A percentile compares a stretch with the other conserved stretches of the same genome.
Evolutionary conservation across 2,113 vertebrate genomes (phyloP).

Genomic region (Grallaria varia): DNA sequence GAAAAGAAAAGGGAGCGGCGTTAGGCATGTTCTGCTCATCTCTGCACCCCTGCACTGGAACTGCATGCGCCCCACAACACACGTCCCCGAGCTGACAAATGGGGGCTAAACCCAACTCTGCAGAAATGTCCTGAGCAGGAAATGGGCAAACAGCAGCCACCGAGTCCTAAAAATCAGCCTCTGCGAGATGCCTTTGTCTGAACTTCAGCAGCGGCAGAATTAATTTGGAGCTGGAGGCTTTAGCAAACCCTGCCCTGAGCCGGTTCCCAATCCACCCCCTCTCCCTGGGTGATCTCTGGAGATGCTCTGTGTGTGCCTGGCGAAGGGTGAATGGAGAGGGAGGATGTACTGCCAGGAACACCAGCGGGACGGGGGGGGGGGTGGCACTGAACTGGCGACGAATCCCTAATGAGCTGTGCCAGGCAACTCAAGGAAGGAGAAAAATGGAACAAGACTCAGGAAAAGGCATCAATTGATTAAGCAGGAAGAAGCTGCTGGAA

Average conservation of each 20-base stretch:
- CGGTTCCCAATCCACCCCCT: not conserved
- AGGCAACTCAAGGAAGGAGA: not conserved
- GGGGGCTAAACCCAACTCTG: not conserved
- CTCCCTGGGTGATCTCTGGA: not conserved
- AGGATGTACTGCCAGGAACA: constrained; percentile 15
- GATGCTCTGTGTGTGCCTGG: not conserved
- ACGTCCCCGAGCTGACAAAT: not conserved
- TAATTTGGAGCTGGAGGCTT: not conserved
- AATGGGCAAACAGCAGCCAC: not conserved
- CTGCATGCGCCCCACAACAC: not conserved
- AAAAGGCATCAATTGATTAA: not conserved
- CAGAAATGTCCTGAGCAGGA: not conserved
- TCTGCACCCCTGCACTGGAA: not conserved
- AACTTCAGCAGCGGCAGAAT: not conserved
- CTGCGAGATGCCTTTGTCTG: not conserved
- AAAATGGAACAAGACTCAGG: not conserved
- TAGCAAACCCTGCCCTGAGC: not conserved
- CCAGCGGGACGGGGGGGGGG: accelerated
- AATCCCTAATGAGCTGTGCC: not conserved
- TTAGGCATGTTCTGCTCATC: not conserved
- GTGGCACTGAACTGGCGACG: not conserved
- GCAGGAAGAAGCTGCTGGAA: not conserved
- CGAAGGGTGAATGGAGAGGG: not conserved
- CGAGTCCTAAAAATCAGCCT: not conserved
- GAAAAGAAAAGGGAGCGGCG: not conserved